phyloP scores from a whole-genome alignment of 2,113 vertebrate species.

The Mugil cephalus region DNA sequence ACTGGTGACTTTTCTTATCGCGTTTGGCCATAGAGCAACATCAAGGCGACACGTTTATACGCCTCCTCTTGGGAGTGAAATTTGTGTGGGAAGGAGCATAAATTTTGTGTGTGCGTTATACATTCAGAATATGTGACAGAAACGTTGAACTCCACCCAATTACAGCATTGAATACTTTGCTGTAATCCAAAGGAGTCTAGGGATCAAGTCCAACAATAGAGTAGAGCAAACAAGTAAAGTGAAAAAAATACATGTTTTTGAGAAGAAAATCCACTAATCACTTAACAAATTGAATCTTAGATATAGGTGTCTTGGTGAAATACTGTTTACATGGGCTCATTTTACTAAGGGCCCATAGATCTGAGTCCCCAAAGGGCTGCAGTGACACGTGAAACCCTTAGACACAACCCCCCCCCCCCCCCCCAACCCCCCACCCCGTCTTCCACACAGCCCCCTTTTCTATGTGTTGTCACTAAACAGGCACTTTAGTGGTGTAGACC shows the following conservation, averaged over 20 bases:
- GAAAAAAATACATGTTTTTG: neutral
- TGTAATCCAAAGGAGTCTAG: neutral
- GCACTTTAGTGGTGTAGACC: slow-evolving; percentile 69
- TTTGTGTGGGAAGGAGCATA: slow-evolving; percentile 18
- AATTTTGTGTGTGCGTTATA: slow-evolving; percentile 33
- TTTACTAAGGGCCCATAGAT: slow-evolving; percentile 39
- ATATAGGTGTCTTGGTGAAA: slow-evolving; percentile 1
- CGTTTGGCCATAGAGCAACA: slow-evolving; percentile 47
- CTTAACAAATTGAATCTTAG: neutral
- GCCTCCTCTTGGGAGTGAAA: slow-evolving; percentile 28
- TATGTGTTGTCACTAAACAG: slow-evolving; percentile 79
- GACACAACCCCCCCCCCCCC: slow-evolving; percentile 37
- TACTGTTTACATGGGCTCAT: slow-evolving; percentile 23
- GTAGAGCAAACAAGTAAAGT: neutral
- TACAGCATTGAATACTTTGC: neutral
- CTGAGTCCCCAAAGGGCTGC: slow-evolving; percentile 48
- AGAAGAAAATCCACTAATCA: neutral
- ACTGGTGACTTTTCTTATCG: slow-evolving; percentile 77
- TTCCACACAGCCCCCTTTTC: slow-evolving; percentile 62
- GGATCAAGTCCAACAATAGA: neutral
- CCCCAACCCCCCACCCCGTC: slow-evolving; percentile 40
- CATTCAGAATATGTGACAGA: slow-evolving; percentile 24
- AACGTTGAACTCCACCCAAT: slow-evolving; percentile 23
- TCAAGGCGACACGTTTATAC: slow-evolving; percentile 46
- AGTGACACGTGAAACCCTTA: slow-evolving; percentile 73